These are phyloP conservation scores for Microtus richardsoni DNA, from an alignment of 2,113 vertebrate species.

Conservation along the genomic window DNA sequence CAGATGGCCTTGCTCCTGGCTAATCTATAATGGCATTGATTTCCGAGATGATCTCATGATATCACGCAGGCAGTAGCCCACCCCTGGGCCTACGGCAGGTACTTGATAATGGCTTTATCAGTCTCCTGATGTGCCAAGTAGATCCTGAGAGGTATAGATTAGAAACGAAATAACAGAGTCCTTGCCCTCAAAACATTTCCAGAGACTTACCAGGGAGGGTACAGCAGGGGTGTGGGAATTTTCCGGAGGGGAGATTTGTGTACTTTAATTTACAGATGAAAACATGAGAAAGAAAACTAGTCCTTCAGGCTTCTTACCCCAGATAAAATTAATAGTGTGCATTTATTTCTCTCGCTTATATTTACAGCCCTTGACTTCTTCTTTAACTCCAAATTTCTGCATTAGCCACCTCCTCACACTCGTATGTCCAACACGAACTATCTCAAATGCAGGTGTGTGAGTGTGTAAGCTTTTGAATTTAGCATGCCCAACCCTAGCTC, in stretches of 20 bases:
- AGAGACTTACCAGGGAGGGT: not conserved
- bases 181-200: not conserved
- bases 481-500: not conserved
- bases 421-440: not conserved
- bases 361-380: not conserved
- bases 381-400: not conserved
- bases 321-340: not conserved
- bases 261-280: constrained; percentile 28
- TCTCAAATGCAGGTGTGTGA: not conserved
- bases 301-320: not conserved
- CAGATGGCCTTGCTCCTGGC: not conserved
- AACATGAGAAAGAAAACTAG: not conserved
- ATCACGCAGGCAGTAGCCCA: accelerated
- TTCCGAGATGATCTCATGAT: too few species aligned
- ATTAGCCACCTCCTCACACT: not conserved
- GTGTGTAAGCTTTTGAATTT: not conserved
- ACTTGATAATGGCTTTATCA: not conserved
- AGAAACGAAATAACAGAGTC: constrained; percentile 1
- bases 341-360: not conserved
- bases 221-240: not conserved
- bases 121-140: not conserved
- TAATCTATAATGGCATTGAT: not conserved
- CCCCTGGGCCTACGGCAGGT: not conserved
- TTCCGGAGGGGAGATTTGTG: not conserved
- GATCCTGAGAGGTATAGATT: not conserved